These are phyloP conservation scores for Calosoma granatense DNA, from an alignment of 1,140 invertebrate species.

Conservation along the genomic window DNA sequence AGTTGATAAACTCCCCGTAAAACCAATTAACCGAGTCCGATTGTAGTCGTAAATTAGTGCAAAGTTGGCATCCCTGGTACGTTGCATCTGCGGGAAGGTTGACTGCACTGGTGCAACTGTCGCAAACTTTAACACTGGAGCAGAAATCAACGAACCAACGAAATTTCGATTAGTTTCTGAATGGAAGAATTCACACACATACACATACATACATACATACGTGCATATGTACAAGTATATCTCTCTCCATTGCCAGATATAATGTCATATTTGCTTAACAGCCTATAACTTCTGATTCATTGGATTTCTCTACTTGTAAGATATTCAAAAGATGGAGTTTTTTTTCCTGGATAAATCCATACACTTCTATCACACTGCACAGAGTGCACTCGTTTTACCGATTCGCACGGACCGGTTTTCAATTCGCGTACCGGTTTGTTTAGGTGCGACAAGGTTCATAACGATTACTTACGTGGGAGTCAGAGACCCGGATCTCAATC, in stretches of 20 bases:
- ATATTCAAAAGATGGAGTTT: too few species aligned
- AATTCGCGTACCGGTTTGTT: too few species aligned
- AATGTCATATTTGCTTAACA: too few species aligned
- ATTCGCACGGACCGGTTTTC: too few species aligned
- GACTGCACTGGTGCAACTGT: not conserved
- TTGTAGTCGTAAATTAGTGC: slow-evolving; percentile 5
- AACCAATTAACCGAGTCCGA: not conserved
- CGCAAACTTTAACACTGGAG: too few species aligned
- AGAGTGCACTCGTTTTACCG: too few species aligned
- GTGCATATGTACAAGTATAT: not conserved
- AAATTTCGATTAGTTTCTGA: not conserved
- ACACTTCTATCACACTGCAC: too few species aligned
- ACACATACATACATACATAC: not conserved
- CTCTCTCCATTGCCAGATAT: too few species aligned
- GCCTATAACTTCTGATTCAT: too few species aligned
- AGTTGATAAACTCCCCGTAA: slow-evolving; percentile 1
- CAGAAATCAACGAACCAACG: too few species aligned
- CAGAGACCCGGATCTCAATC: not conserved
- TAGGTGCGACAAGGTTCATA: not conserved
- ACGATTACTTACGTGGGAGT: not conserved
- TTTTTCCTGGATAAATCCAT: too few species aligned
- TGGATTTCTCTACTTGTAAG: too few species aligned
- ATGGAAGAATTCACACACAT: not conserved
- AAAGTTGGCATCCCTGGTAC: not conserved
- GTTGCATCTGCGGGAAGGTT: not conserved